A percentile compares a stretch with the other conserved stretches of the same genome.
Conservation (phyloP, 2,113 vertebrate genomes). For the Zosterops borbonicus region DNA sequence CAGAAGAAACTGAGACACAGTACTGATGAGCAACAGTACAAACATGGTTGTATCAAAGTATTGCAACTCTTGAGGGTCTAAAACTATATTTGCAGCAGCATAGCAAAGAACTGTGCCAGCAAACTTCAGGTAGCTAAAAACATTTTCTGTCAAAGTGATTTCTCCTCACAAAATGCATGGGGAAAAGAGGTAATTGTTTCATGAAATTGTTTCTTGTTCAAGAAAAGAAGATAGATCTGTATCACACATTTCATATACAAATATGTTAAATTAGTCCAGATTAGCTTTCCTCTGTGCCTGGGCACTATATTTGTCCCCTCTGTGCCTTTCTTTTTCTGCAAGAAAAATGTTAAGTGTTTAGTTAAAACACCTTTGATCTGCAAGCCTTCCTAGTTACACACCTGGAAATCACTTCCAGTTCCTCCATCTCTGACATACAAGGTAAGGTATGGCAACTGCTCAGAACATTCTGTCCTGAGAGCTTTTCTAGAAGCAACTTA, state of each 20-base stretch:
- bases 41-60: background rate
- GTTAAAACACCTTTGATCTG: background rate
- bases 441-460: background rate
- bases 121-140: background rate
- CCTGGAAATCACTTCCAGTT: background rate
- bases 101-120: background rate
- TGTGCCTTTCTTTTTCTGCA: background rate
- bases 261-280: background rate
- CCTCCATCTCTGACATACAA: background rate
- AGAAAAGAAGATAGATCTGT: background rate
- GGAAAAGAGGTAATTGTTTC: background rate
- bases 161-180: background rate
- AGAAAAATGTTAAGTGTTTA: background rate
- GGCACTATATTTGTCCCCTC: background rate
- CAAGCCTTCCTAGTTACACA: background rate
- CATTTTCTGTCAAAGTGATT: background rate
- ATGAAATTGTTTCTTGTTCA: background rate
- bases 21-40: background rate
- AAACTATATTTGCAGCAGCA: background rate
- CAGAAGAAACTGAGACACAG: rapidly evolving
- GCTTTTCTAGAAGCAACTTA: background rate
- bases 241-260: background rate
- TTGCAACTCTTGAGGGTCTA: background rate
- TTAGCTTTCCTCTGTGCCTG: background rate
- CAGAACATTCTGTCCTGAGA: background rate